Evolutionary conservation across 2,888 invertebrate species (phyloP).

Genomic region (Siphlonurus alternatus): DNA sequence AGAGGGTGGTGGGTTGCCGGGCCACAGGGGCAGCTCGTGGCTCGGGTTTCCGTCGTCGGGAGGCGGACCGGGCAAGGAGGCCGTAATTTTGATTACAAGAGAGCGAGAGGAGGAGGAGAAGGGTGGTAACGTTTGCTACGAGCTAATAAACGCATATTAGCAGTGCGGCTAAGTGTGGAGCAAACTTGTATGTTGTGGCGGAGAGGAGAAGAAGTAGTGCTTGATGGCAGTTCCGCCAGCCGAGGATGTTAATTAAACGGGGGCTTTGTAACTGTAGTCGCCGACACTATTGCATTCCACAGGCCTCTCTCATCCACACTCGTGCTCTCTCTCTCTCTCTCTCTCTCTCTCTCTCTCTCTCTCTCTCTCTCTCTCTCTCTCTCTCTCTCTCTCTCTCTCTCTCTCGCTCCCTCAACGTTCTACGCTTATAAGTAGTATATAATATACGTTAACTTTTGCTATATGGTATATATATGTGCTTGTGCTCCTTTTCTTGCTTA

Average conservation of each 20-base stretch:
- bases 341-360: slow-evolving; percentile 12
- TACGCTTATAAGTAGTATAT: no score
- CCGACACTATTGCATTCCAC: not conserved
- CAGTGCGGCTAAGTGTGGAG: no score
- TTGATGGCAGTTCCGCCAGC: not conserved
- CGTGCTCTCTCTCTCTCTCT: no score
- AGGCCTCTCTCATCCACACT: not conserved
- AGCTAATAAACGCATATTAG: not conserved
- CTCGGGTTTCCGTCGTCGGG: not conserved
- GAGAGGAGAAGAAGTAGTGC: not conserved
- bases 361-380: slow-evolving; percentile 7
- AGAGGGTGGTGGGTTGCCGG: not conserved
- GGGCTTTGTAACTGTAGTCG: slow-evolving; percentile 10
- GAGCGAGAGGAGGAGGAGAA: no score
- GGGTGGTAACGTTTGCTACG: not conserved
- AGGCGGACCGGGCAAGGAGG: not conserved
- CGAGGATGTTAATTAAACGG: slow-evolving; percentile 10
- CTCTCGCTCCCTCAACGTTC: no score
- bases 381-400: no score
- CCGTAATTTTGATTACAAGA: not conserved
- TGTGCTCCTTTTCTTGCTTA: not conserved
- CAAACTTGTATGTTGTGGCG: not conserved
- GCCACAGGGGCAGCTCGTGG: not conserved
- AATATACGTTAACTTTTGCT: no score
- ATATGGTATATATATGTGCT: no score